Percentiles rank a stretch among this genome's conserved stretches.
Evolutionary conservation across 2,113 vertebrate genomes (phyloP).

Genomic region (Platichthys stellatus): DNA sequence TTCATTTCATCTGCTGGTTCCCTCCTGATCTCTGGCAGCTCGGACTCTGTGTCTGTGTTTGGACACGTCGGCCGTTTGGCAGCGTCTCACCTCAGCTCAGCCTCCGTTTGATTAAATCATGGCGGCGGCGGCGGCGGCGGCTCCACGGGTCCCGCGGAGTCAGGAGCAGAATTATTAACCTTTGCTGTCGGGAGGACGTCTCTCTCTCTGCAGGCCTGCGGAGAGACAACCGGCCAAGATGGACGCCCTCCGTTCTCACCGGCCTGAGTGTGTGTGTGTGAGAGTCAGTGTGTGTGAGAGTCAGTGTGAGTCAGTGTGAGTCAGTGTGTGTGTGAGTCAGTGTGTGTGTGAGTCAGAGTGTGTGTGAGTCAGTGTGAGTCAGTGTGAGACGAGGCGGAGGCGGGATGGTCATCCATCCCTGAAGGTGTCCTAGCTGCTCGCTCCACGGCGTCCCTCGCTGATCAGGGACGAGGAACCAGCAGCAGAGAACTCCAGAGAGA

Average conservation of each 20-base stretch:
- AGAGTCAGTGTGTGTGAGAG: constrained; percentile 15
- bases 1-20: neutral
- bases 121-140: constrained; percentile 49
- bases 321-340: constrained; percentile 10
- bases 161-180: constrained; percentile 79
- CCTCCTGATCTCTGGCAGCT: constrained; percentile 20
- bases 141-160: constrained; percentile 63
- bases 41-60: neutral
- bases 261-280: constrained; percentile 39
- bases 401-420: constrained; percentile 24
- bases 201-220: constrained; percentile 66
- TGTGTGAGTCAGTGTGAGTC: constrained; percentile 22
- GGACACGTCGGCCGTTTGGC: constrained; percentile 17
- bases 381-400: too few relatives aligned
- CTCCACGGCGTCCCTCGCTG: neutral
- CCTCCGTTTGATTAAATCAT: constrained; percentile 79
- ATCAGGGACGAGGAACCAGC: constrained; percentile 2
- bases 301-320: neutral
- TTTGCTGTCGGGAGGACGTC: constrained; percentile 69
- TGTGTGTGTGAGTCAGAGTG: constrained; percentile 8
- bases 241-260: constrained; percentile 23
- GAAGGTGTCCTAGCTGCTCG: constrained; percentile 32
- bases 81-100: constrained; percentile 43
- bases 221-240: constrained; percentile 51
- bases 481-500: neutral